phyloP scores from a whole-genome alignment of 2,888 invertebrate species.

The Lepidochitona cinerea region DNA sequence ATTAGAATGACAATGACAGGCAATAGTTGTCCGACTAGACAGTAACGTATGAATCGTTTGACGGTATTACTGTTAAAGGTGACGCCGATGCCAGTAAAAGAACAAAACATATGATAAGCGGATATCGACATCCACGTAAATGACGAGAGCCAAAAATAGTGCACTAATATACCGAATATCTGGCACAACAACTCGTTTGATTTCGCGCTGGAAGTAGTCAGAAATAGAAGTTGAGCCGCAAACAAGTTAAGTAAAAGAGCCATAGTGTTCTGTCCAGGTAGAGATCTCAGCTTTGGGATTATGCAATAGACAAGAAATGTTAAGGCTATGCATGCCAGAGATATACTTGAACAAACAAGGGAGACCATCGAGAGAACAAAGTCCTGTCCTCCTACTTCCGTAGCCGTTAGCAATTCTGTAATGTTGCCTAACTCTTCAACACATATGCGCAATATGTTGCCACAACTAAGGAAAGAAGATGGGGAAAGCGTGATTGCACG shows the following conservation, averaged over 20 bases:
- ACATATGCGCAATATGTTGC: neutral
- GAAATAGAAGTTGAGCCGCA: neutral
- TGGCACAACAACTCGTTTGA: neutral
- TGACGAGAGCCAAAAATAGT: conserved; percentile 3
- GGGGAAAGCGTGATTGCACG: neutral
- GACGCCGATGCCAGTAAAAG: too few species aligned
- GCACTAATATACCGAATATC: neutral
- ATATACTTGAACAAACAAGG: neutral
- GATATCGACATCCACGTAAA: conserved; percentile 4
- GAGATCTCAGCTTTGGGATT: neutral
- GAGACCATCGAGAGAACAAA: neutral
- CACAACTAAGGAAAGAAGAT: neutral
- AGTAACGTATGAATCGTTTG: too few species aligned
- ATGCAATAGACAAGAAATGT: conserved; percentile 1
- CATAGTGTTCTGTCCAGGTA: conserved; percentile 1
- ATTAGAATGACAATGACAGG: too few species aligned
- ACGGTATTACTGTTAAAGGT: too few species aligned
- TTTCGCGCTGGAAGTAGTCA: neutral
- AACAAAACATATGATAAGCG: neutral
- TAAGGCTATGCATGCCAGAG: neutral
- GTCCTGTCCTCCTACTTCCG: too few species aligned
- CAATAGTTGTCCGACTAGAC: too few species aligned
- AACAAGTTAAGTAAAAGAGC: neutral
- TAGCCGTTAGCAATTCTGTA: too few species aligned
- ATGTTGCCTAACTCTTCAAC: neutral